Evolutionary conservation across 2,113 vertebrate species (phyloP), one percentile per base, ranked within the genome.

Genomic region (Daboia siamensis): DNA sequence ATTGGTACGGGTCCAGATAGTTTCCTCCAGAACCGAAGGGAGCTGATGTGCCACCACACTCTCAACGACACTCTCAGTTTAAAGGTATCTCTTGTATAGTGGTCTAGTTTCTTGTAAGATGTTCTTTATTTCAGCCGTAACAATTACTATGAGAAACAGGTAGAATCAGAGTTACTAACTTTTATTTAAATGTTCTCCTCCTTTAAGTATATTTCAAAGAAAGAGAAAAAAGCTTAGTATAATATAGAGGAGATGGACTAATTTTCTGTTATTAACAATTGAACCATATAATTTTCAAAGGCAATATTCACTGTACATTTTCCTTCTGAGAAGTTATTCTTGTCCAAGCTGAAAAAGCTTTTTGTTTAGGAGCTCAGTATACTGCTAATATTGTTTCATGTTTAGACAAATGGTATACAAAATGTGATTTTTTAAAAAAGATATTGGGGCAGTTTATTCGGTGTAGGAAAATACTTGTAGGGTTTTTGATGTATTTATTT

Each of bases 401-500:
- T 3, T 88, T 61, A 93, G 26, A 91, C 23, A 64, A 59, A 17
- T 87, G 9, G 86, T 26, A 26, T 33, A 85, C 46, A 54, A 84
- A 88, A 39, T 24, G 15, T 3, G 54, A 33, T 21, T 21, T 44
- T 85, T 69, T 12, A 86, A 95, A 93, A 54, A 54, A 91, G 90
- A 87, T 21, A 3, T 94, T 3, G 55, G 88, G 23, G 9, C 7
- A 48, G 51, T 57, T 91, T 21, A 44, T 23, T 84, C 85, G 23
- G 52, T 91, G 39, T 0, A 86, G 64, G 94, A 10, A 56, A 80
- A 84, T 93, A 90, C 85, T 29, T n/a, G n/a, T 46, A n/a, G 85
- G 80, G 48, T 51, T 95, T 91, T 59, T 91, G 91, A 52, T 13
- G 4, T 54, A 20, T 12, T 86, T 91, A 44, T 55, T 90, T 57